These are phyloP conservation scores for Phengaris arion DNA, from an alignment of 2,888 invertebrate species.

Conservation along the genomic window DNA sequence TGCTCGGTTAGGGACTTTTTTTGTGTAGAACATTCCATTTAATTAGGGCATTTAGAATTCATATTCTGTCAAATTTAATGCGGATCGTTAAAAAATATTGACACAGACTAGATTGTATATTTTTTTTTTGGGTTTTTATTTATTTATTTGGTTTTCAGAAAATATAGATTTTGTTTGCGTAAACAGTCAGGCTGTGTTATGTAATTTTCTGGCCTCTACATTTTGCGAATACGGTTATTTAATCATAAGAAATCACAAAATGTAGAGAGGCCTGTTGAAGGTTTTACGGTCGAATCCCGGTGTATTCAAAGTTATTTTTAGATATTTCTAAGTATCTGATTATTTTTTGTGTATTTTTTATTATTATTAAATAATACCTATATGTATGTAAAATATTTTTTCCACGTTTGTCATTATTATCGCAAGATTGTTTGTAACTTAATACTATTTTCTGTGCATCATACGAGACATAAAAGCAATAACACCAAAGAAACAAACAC, in stretches of 20 bases:
- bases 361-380: not conserved
- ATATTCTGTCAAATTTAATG: constrained; percentile 3
- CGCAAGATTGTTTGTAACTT: not conserved
- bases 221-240: too few species aligned
- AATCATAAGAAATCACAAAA: too few species aligned
- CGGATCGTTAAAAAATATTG: not conserved
- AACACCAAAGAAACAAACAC: constrained; percentile 20
- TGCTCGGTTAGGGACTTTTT: constrained; percentile 38
- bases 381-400: not conserved
- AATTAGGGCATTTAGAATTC: not conserved
- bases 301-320: too few species aligned
- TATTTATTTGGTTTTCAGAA: too few species aligned
- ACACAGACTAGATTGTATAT: not conserved
- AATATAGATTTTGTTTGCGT: too few species aligned
- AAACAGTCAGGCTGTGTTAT: too few species aligned
- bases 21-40: constrained; percentile 33
- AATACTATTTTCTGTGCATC: not conserved
- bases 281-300: too few species aligned
- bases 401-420: not conserved
- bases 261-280: too few species aligned
- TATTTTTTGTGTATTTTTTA: not conserved
- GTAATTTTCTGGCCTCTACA: too few species aligned
- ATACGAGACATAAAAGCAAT: not conserved
- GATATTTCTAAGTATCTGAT: too few species aligned
- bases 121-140: too few species aligned